phyloP scores from a whole-genome alignment of 1,140 invertebrate genomes.

The Zaprionus nigranus region DNA sequence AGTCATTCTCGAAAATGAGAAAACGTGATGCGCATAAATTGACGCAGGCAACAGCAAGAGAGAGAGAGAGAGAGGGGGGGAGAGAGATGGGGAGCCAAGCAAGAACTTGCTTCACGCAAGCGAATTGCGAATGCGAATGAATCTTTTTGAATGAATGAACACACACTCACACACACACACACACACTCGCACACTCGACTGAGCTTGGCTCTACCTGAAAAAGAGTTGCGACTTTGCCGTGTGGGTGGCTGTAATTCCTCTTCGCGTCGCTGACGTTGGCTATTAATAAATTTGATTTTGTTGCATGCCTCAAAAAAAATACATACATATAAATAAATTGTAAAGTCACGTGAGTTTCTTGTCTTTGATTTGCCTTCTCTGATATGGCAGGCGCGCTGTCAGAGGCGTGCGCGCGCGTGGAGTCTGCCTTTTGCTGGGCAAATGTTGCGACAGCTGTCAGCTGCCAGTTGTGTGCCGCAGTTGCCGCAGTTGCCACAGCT shows the following conservation, averaged over 20 bases:
- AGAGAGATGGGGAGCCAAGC: not conserved
- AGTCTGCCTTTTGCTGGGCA: conserved; percentile 20
- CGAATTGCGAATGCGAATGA: conserved; percentile 62
- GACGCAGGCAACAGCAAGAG: conserved; percentile 40
- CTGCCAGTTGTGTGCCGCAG: conserved; percentile 41
- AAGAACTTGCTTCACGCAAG: conserved; percentile 62
- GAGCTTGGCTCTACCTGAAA: conserved; percentile 14
- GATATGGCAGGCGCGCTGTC: conserved; percentile 46
- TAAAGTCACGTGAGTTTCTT: conserved; percentile 69
- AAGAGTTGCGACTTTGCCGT: conserved; percentile 23
- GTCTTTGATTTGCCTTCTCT: conserved; percentile 39
- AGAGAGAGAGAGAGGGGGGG: conserved; percentile 4
- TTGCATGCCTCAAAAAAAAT: conserved; percentile 64
- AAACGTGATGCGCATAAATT: conserved; percentile 84
- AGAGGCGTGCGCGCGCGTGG: conserved; percentile 8
- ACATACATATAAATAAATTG: conserved; percentile 66
- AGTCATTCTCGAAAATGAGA: conserved; percentile 84
- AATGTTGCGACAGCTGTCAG: conserved; percentile 76
- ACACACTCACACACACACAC: not conserved
- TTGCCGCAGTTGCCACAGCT: conserved; percentile 20
- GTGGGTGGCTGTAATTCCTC: conserved; percentile 74
- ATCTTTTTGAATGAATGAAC: conserved; percentile 72
- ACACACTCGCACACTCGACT: conserved; percentile 9
- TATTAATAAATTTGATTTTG: conserved; percentile 80
- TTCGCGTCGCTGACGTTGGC: conserved; percentile 47